Evolutionary conservation across 2,113 vertebrate genomes (phyloP), one percentile per base, ranked within the genome.

Genomic region (Anoplopoma fimbria): DNA sequence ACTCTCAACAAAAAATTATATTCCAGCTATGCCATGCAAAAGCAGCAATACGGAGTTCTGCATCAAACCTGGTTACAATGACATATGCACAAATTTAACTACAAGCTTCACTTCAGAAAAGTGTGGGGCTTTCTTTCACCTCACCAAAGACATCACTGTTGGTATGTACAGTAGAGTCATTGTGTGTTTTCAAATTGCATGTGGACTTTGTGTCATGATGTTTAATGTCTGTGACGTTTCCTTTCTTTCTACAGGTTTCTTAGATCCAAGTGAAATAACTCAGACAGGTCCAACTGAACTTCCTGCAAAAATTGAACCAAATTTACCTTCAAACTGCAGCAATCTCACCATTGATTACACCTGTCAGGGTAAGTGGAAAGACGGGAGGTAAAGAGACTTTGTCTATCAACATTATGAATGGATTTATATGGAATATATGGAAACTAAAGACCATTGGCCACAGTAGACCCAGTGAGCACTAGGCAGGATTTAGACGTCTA

Each of bases 121-220:
- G 0, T 87, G 84, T 68, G 0, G 0, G 1, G 36, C 5, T 4
- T 1, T 31, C 3, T 40, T 82, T n/a, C 40, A 0, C 0, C 0
- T 23, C 51, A 79, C 0, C 23, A 17, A 4, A 29, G 0, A 0
- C 40, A 79, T 93, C 64, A 0, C 14, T 64, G 4, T 57, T 21
- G 90, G 94, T 95, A 79, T 14, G 93, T 85, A 53, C 23, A 19
- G 13, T 6, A 33, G 14, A 4, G 1, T 73, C 6, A 25, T 36
- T 7, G 17, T 13, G 10, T 17, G 19, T 47, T 80, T 69, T 57
- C n/a, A 1, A 60, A 75, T 19, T 31, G 4, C 1, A 45, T 29
- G 3, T 36, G 2, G 2, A 49, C 10, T 0, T 21, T 0, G 25
- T 53, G 25, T 29, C 1, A 33, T 79, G 6, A 14, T 38, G 8